Base-by-base conservation (phyloP, 2,797 vertebrate genomes). In the Poecilia wingei region DNA sequence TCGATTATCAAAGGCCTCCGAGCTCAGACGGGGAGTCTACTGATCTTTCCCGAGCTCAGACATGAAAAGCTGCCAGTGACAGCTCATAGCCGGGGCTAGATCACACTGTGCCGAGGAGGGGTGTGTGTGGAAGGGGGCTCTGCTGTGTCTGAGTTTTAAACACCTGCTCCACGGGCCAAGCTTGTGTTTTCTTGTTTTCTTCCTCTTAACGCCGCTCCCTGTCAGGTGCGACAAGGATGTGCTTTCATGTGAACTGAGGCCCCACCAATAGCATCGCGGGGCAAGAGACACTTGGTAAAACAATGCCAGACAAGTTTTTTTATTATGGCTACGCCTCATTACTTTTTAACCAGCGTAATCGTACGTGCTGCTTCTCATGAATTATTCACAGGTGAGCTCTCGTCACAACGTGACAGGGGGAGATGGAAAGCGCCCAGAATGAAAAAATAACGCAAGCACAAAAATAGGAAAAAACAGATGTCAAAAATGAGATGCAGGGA, bases 281-380 rank as follows among this genome's bases (percentile, higher is more conserved):
- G 91, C 73, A 82, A 88, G 82, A 92, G 89, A 93, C 92, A 94
- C 93, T 94, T 84, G 89, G 92, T 92, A 93, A 93, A 94, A 95
- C 93, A 95, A 94, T 84, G 90, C 81, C 88, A 89, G 91, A 90
- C 94, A 93, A 89, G 88, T 87, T 94, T 94, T 94, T 94, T 95
- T 93, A 93, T 94, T 95, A 93, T 78, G 82, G 84, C 86, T 71
- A 89, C 57, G 85, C 91, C 93, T 95, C 93, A 94, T 95, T 95
- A 94, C 93, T 93, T 95, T 95, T 94, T 95, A 95, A 95, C 91
- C 87, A 84, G 88, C 70, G 89, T 95, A 94, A 95, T 94, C 90
- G 89, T 90, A 92, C 89, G 92, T 91, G 88, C 91, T 87, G 91
- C 91, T 89, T 74, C 87, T 91, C 87, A 91, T 95, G 93, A 95